These are phyloP conservation scores for Chalcosyrphus nemorum DNA, from an alignment of 2,888 invertebrate species.

Conservation along the genomic window DNA sequence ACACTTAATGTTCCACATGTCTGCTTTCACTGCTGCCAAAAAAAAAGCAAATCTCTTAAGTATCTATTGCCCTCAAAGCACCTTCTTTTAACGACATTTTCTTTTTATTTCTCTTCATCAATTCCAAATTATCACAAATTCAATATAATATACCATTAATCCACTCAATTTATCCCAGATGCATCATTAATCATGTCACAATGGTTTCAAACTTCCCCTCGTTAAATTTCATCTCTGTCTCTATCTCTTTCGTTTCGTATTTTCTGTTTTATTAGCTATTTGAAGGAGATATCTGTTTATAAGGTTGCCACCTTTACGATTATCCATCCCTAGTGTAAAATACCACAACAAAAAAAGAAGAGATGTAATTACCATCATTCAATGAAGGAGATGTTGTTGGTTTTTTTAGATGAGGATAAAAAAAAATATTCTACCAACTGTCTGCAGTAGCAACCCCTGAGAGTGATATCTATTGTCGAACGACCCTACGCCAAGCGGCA, in stretches of 20 bases:
- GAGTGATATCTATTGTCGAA: slow-evolving; percentile 46
- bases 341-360: slow-evolving; percentile 68
- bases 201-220: slow-evolving; percentile 46
- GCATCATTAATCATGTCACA: slow-evolving; percentile 71
- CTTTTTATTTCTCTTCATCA: slow-evolving; percentile 59
- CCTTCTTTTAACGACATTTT: slow-evolving; percentile 7
- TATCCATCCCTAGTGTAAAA: slow-evolving; percentile 64
- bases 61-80: neutral
- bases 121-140: slow-evolving; percentile 61
- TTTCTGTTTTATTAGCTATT: slow-evolving; percentile 28
- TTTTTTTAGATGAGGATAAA: slow-evolving; percentile 16
- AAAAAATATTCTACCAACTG: slow-evolving; percentile 35
- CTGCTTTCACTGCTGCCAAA: neutral
- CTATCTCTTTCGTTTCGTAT: slow-evolving; percentile 9
- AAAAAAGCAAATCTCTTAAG: neutral
- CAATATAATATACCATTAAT: slow-evolving; percentile 62
- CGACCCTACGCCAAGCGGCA: slow-evolving; percentile 61
- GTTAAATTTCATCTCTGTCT: slow-evolving; percentile 2
- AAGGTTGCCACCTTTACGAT: slow-evolving; percentile 62
- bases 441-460: slow-evolving; percentile 53
- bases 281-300: slow-evolving; percentile 35
- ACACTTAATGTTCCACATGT: neutral
- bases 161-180: slow-evolving; percentile 69
- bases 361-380: slow-evolving; percentile 69
- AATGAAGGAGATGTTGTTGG: slow-evolving; percentile 20